Percentiles rank a stretch among this genome's conserved stretches.
Evolutionary conservation across 2,888 invertebrate genomes (phyloP).

Genomic region (Stenichneumon culpator): DNA sequence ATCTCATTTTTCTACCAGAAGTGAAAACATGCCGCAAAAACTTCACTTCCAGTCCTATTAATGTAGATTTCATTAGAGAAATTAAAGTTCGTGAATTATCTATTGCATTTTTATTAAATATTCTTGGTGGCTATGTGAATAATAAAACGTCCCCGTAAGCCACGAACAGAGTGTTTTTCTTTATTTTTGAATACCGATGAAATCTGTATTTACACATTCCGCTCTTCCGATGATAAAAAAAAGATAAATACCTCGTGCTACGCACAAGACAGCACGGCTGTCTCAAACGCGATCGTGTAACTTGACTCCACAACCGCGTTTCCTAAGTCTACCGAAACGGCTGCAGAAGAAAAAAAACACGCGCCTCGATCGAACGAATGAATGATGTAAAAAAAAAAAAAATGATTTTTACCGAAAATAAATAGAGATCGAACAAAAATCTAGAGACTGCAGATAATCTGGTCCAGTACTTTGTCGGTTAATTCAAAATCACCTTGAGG

Average conservation of each 20-base stretch:
- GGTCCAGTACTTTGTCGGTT: background rate
- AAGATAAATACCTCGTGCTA: constrained; percentile 58
- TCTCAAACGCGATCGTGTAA: constrained; percentile 21
- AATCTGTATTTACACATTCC: constrained; percentile 61
- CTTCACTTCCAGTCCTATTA: background rate
- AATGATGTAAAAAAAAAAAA: background rate
- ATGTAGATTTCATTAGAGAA: too few relatives aligned
- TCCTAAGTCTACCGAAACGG: constrained; percentile 10
- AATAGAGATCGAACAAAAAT: background rate
- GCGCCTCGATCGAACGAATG: background rate
- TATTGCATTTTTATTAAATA: background rate
- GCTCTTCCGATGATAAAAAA: constrained; percentile 25
- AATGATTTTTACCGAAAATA: background rate
- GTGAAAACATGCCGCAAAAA: background rate
- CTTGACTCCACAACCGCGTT: constrained; percentile 16
- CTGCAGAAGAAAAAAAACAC: background rate
- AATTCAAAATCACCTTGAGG: constrained; percentile 86
- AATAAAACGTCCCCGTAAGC: constrained; percentile 2
- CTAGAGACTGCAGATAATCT: background rate
- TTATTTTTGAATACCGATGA: constrained; percentile 61
- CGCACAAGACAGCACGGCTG: constrained; percentile 36
- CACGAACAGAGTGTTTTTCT: constrained; percentile 41
- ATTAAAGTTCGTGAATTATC: too few relatives aligned
- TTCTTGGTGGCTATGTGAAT: background rate
- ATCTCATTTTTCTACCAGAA: too few relatives aligned